Evolutionary conservation across 1,140 invertebrate genomes (phyloP), one percentile per base, ranked within the genome.

Genomic region (Aplysia californica): DNA sequence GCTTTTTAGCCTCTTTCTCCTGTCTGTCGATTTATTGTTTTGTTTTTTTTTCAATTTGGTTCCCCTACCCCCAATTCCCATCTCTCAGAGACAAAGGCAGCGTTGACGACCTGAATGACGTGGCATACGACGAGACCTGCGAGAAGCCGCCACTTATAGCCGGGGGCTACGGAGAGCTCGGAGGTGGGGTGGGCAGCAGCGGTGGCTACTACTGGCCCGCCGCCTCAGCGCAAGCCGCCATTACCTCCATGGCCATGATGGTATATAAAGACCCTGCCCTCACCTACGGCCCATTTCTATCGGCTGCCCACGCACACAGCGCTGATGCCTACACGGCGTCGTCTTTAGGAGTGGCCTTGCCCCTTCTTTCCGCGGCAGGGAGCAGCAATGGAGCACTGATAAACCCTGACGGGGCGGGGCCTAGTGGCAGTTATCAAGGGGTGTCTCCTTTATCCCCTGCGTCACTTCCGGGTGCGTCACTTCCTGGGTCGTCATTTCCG

Each of bases 191-290:
- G 3, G 33, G 55, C 3, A 56, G 21, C 68, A 21, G 6, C 6
- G 66, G 66, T 44, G 50, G 68, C 33, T 73, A 73, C 56, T 33
- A 61, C 2, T 73, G 70, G 70, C 56, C 70, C 2, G 21, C 56
- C 21, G 55, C 38, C 2, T 6, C 70, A 4, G 0, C 41, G 20
- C 70, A 5, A 31, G 2, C 55, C 21, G 33, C 70, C 1, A 61
- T 31, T 41, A 26, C 6, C n/a, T 73, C 55, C 5, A 73, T 73
- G 55, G 55, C 70, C 35, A 73, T 73, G 70, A 59, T 73, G 70
- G 55, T 61, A 18, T 59, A 61, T 31, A 73, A 61, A 41, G 70
- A 73, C 35, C 56, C 70, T 4, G 33, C 33, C n/a, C 31, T 61
- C 20, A 23, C 29, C 2, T 70, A 56, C 29, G 68, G 3, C 15